phyloP scores from a whole-genome alignment of 1,140 invertebrate species.

The Platyscapa corneri region DNA sequence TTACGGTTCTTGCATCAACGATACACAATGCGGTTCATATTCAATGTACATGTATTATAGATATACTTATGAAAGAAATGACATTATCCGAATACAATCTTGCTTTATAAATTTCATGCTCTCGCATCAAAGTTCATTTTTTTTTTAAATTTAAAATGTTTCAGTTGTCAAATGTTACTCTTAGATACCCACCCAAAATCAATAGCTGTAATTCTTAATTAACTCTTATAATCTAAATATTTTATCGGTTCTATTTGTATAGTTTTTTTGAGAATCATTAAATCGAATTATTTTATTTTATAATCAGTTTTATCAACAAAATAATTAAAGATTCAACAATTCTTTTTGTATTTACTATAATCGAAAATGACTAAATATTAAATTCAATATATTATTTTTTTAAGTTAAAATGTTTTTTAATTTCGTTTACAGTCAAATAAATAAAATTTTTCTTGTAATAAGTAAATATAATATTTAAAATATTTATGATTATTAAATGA shows the following conservation, averaged over 20 bases:
- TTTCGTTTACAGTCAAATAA: background rate
- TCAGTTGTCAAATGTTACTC: conserved; percentile 13
- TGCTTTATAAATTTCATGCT: conserved; percentile 50
- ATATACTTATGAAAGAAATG: conserved; percentile 52
- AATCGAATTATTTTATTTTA: background rate
- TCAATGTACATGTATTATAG: conserved; percentile 53
- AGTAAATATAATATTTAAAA: no score
- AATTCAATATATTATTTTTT: background rate
- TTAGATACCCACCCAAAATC: conserved; percentile 24
- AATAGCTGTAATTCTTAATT: conserved; percentile 31
- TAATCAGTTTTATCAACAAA: background rate
- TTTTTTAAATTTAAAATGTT: conserved; percentile 11
- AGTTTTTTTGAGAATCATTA: conserved; percentile 36
- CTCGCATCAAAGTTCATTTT: conserved; percentile 31
- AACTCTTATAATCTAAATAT: conserved; percentile 39
- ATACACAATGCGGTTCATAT: conserved; percentile 50
- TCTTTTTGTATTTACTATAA: background rate
- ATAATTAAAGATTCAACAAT: background rate
- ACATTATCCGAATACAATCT: conserved; percentile 53
- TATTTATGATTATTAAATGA: conserved; percentile 28
- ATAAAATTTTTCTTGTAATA: conserved; percentile 21
- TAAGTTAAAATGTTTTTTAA: background rate
- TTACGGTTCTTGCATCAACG: conserved; percentile 48
- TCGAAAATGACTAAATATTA: background rate
- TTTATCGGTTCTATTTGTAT: conserved; percentile 14